phyloP scores from a whole-genome alignment of 2,113 vertebrate genomes.

The Tetraodon nigroviridis region DNA sequence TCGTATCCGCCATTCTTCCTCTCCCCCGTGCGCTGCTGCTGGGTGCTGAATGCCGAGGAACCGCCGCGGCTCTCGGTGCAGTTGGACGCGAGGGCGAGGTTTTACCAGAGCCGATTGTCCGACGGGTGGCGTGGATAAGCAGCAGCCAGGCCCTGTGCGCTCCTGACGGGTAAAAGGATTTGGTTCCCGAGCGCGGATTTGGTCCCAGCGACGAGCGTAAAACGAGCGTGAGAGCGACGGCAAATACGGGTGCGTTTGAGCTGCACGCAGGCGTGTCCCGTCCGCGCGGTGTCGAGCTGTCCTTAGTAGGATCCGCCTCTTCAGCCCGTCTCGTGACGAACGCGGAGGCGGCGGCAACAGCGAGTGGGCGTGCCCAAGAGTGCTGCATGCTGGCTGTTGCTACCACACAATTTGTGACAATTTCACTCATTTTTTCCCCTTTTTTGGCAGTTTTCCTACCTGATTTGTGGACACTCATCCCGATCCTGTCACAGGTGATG shows the following conservation, averaged over 20 bases:
- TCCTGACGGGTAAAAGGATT: slow-evolving; percentile 56
- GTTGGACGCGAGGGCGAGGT: slow-evolving; percentile 12
- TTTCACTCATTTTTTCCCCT: neutral
- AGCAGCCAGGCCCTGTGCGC: slow-evolving; percentile 39
- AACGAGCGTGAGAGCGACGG: slow-evolving; percentile 63
- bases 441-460: neutral
- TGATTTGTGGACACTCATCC: neutral
- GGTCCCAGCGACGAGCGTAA: slow-evolving; percentile 51
- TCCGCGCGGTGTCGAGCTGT: slow-evolving; percentile 25
- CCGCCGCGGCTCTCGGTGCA: slow-evolving; percentile 23
- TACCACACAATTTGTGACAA: slow-evolving; percentile 8
- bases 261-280: fast-evolving
- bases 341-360: slow-evolving; percentile 33
- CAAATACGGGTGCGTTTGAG: slow-evolving; percentile 41
- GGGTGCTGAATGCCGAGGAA: slow-evolving; percentile 15
- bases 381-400: slow-evolving; percentile 30
- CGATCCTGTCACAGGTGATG: neutral
- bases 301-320: slow-evolving; percentile 10
- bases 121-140: slow-evolving; percentile 18
- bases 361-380: slow-evolving; percentile 59
- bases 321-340: slow-evolving; percentile 7
- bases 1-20: slow-evolving; percentile 75
- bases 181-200: slow-evolving; percentile 64
- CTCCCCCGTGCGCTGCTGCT: slow-evolving; percentile 42
- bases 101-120: slow-evolving; percentile 7